Conservation (phyloP, 2,888 invertebrate species). For the Agriopis aurantiaria region DNA sequence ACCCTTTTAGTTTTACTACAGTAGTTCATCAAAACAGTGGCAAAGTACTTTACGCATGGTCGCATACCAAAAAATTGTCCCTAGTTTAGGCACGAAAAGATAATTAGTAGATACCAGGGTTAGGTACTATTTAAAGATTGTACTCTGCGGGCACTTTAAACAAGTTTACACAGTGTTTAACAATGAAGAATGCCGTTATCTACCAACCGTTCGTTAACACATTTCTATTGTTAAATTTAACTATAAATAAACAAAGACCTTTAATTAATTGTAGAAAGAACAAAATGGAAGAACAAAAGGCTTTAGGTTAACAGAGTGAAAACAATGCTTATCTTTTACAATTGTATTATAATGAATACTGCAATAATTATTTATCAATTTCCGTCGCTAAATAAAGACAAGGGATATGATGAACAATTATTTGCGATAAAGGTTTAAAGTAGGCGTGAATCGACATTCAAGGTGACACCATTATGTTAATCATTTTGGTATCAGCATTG, state of each 20-base stretch:
- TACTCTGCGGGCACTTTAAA: too few relatives aligned
- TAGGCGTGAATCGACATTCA: neutral
- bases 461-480: neutral
- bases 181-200: too few relatives aligned
- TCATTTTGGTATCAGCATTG: too few relatives aligned
- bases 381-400: slow-evolving; percentile 24
- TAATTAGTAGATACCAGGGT: too few relatives aligned
- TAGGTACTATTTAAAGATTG: too few relatives aligned
- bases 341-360: slow-evolving; percentile 6
- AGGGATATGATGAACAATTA: slow-evolving; percentile 14
- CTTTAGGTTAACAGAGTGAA: neutral
- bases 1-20: too few relatives aligned
- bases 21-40: too few relatives aligned
- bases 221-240: neutral
- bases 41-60: too few relatives aligned
- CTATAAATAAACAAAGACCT: slow-evolving; percentile 6
- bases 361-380: slow-evolving; percentile 19
- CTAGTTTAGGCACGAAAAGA: too few relatives aligned
- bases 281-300: slow-evolving; percentile 3
- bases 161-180: too few relatives aligned
- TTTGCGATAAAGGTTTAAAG: slow-evolving; percentile 1
- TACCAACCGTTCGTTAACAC: neutral
- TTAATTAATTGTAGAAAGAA: slow-evolving; percentile 1
- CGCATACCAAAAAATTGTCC: too few relatives aligned
- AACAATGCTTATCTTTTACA: slow-evolving; percentile 11